Percentiles rank a stretch among this genome's conserved stretches.
Evolutionary conservation across 1,140 invertebrate genomes (phyloP).

Genomic region (Platyscapa corneri): DNA sequence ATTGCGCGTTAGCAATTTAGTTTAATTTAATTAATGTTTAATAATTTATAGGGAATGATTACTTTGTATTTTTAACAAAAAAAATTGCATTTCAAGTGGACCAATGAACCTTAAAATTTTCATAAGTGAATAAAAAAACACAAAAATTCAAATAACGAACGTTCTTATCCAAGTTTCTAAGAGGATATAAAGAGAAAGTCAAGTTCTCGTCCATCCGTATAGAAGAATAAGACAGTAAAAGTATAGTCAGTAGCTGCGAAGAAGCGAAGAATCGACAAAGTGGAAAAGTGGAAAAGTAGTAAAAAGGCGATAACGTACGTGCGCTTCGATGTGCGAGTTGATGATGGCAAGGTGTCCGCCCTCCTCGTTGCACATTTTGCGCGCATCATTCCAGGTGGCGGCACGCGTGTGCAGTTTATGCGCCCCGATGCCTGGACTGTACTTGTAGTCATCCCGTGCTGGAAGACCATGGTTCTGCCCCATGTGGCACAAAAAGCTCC

Average conservation of each 20-base stretch:
- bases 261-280: no score
- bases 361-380: slow-evolving; percentile 68
- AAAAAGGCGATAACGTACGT: slow-evolving; percentile 54
- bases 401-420: slow-evolving; percentile 68
- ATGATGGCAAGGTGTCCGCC: slow-evolving; percentile 70
- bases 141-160: no score
- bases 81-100: not conserved
- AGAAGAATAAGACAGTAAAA: not conserved
- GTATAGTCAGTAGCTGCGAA: not conserved
- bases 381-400: slow-evolving; percentile 66
- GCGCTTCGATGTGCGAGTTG: slow-evolving; percentile 64
- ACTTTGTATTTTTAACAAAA: not conserved
- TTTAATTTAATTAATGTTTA: no score
- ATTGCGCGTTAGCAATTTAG: no score
- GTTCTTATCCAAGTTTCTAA: no score
- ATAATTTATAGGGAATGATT: no score
- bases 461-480: slow-evolving; percentile 44
- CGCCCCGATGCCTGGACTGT: slow-evolving; percentile 61
- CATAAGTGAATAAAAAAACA: not conserved
- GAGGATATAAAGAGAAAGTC: not conserved
- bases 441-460: slow-evolving; percentile 68
- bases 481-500: slow-evolving; percentile 64
- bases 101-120: not conserved
- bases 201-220: not conserved
- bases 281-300: not conserved